Conservation (phyloP, 2,888 invertebrate genomes). For the Pristionchus mayeri region DNA sequence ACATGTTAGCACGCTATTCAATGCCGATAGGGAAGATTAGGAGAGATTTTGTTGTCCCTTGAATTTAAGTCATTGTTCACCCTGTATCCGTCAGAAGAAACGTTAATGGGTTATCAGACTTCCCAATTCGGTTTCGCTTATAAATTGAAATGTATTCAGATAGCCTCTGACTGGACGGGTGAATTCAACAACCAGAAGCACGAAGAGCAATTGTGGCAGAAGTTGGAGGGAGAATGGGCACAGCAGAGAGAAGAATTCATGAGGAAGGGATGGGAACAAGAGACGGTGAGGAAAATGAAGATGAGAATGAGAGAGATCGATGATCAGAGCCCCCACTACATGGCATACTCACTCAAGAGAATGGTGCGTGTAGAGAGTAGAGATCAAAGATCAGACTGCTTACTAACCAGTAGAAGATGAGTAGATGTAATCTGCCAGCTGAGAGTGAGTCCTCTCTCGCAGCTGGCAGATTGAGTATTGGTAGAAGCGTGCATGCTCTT, state of each 20-base stretch:
- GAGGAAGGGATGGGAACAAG: slow-evolving; percentile 44
- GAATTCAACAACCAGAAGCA: slow-evolving; percentile 52
- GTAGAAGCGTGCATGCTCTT: not conserved
- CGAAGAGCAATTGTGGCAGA: slow-evolving; percentile 52
- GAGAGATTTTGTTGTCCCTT: too few relatives aligned
- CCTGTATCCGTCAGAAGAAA: too few relatives aligned
- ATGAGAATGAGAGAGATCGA: slow-evolving; percentile 4
- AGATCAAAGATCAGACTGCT: not conserved
- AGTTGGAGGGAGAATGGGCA: slow-evolving; percentile 54
- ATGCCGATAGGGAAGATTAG: not conserved
- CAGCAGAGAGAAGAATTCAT: slow-evolving; percentile 51
- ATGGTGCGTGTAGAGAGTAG: slow-evolving; percentile 13
- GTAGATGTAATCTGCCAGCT: not conserved
- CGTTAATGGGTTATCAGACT: too few relatives aligned
- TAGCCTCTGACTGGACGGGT: slow-evolving; percentile 51
- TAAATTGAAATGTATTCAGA: not conserved
- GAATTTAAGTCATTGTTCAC: too few relatives aligned
- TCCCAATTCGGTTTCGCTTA: too few relatives aligned
- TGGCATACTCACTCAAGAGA: not conserved
- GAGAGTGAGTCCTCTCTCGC: too few relatives aligned
- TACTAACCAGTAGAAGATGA: not conserved
- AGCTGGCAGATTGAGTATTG: too few relatives aligned
- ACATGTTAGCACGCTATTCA: slow-evolving; percentile 1
- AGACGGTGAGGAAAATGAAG: slow-evolving; percentile 19
- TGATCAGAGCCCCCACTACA: not conserved